phyloP scores from a whole-genome alignment of 2,113 vertebrate species.

The Verasper variegatus region DNA sequence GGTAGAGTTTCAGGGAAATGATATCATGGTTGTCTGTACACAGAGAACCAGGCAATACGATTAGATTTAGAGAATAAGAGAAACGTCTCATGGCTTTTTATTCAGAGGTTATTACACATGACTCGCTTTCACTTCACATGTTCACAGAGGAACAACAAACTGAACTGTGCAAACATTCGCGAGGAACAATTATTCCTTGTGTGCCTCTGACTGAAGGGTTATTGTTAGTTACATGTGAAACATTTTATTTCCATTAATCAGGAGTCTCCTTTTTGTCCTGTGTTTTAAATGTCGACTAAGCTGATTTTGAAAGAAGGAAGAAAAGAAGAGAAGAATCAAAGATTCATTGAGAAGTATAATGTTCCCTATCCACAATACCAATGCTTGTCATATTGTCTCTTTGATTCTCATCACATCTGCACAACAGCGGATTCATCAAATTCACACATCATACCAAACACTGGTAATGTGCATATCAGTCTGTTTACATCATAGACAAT shows the following conservation, averaged over 20 bases:
- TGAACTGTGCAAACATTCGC: neutral
- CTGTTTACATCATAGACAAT: neutral
- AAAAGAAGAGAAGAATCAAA: no score
- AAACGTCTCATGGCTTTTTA: no score
- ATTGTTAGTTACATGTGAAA: neutral
- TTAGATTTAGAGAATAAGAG: neutral
- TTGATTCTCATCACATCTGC: no score
- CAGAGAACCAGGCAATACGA: neutral
- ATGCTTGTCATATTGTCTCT: no score
- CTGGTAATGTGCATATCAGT: neutral
- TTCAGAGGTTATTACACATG: neutral
- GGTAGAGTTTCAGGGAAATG: slow-evolving; percentile 94
- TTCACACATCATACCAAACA: no score
- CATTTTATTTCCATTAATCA: neutral
- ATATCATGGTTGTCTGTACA: slow-evolving; percentile 93
- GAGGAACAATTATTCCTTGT: neutral
- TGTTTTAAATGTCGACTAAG: neutral
- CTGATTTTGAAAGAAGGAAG: no score
- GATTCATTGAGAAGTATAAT: no score
- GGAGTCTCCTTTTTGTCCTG: neutral
- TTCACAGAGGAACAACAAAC: no score
- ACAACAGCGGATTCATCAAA: no score
- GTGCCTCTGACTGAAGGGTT: neutral
- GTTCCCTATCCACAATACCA: no score
- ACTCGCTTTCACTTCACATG: neutral